Evolutionary conservation across 1,140 invertebrate species (phyloP), one percentile per base, ranked within the genome.

Genomic region (Cydia fagiglandana): DNA sequence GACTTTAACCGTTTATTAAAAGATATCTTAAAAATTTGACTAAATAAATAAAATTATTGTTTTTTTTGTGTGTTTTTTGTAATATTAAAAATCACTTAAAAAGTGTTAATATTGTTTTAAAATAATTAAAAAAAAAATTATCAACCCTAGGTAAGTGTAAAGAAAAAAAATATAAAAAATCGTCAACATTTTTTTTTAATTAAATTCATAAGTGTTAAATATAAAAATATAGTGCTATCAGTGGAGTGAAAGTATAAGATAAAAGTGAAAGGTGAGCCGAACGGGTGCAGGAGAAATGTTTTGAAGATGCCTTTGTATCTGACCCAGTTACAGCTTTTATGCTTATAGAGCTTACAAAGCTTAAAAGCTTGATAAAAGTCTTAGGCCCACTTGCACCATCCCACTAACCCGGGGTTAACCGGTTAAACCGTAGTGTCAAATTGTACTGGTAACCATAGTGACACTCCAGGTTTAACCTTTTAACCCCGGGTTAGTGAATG

Each of bases 251-350:
- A 70, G 66, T 70, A 38, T 5, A 20, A 17, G 34, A 70, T 66
- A 41, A 70, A 70, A 70, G 66, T 70, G 66, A 70, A 70, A 70
- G 66, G 66, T 70, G 34, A 70, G 66, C 15, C 50, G 50, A 56
- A n/a, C 28, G 64, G 28, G n/a, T 34, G 15, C 15, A 10, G 66
- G 66, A 45, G 66, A 41, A 41, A 41, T 70, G 34, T 70, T 70
- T 70, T 70, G 66, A 70, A 70, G 66, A 70, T 70, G 34, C 34
- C 66, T 70, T 70, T 38, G 66, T 70, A 17, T 61, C 24, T 70
- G 66, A 24, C 66, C 66, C 38, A 38, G 66, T 20, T 70, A 34
- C 12, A 34, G 30, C 28, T 68, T 15, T 24, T 64, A 28, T 28
- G 3, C 17, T 24, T 20, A 12, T 61, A 61, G 17, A 64, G 20